phyloP scores from a whole-genome alignment of 2,888 invertebrate genomes.

The Crocallis elinguaria region DNA sequence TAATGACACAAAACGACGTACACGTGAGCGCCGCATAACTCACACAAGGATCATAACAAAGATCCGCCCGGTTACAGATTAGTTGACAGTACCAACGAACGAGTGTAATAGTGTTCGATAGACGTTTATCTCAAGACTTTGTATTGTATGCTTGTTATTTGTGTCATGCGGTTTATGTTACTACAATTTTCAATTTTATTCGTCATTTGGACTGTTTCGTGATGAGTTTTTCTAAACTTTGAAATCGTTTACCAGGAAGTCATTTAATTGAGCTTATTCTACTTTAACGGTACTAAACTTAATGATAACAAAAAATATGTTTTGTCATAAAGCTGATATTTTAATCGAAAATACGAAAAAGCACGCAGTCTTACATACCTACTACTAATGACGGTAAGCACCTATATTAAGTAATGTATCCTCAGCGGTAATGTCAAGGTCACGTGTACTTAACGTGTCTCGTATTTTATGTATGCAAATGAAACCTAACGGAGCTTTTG shows the following conservation, averaged over 20 bases:
- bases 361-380: too few species aligned
- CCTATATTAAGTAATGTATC: too few species aligned
- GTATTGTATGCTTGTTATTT: neutral
- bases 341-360: too few species aligned
- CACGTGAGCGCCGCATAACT: conserved; percentile 54
- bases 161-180: neutral
- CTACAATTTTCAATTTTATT: neutral
- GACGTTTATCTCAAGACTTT: conserved; percentile 16
- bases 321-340: too few species aligned
- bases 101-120: conserved; percentile 30
- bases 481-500: conserved; percentile 4
- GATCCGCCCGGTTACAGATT: conserved; percentile 45
- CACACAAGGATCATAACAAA: conserved; percentile 64
- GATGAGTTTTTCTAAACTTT: too few species aligned
- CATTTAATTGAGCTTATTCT: too few species aligned
- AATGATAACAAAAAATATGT: too few species aligned
- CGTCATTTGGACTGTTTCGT: too few species aligned
- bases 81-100: conserved; percentile 27
- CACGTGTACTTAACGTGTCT: neutral
- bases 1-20: conserved; percentile 71
- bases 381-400: too few species aligned
- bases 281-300: too few species aligned
- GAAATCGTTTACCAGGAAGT: too few species aligned
- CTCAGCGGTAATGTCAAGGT: too few species aligned
- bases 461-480: neutral